Evolutionary conservation across 2,888 invertebrate species (phyloP), one percentile per base, ranked within the genome.

Genomic region (Philonicus albiceps): DNA sequence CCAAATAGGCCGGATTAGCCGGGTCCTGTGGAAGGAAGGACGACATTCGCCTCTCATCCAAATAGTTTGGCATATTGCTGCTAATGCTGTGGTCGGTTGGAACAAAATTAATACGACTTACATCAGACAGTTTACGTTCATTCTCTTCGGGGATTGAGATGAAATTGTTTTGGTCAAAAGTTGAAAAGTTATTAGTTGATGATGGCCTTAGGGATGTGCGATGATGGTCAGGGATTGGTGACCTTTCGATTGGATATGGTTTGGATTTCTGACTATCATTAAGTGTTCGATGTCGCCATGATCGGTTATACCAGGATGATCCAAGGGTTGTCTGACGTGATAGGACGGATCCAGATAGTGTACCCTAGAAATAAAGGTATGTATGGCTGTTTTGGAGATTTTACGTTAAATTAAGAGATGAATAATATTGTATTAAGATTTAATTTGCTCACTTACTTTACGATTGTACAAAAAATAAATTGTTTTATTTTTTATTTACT

Each of bases 231-330:
- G 64, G 64, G 3, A 64, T 22, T 80, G 84, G 40, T 72, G 40
- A 40, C 11, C 16, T 22, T 19, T 40, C 73, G 1, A 43, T 43
- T 73, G 84, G 30, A 27, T 27, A 27, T 37, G 43, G 13, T 27
- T 49, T 64, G 11, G 8, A 6, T 31, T 43, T 78, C n/a, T 49
- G 43, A 30, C 43, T 78, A 19, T 78, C 78, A 30, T 43, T 78
- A 49, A 78, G 30, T 11, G 49, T 30, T 49, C 49, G 22, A 27
- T 53, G 13, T 27, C 49, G n/a, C 31, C 55, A 81, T 6, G 81
- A 55, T 31, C n/a, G 31, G n/a, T 64, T 81, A 81, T 81, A 81
- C 75, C 85, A 74, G 3, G 85, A 85, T 49, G 74, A 74, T 31
- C 30, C 74, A 30, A 75, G 49, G 16, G 85, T 75, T 1, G 43